phyloP scores from a whole-genome alignment of 2,113 vertebrate species.

The Ariopsis seemanni region DNA sequence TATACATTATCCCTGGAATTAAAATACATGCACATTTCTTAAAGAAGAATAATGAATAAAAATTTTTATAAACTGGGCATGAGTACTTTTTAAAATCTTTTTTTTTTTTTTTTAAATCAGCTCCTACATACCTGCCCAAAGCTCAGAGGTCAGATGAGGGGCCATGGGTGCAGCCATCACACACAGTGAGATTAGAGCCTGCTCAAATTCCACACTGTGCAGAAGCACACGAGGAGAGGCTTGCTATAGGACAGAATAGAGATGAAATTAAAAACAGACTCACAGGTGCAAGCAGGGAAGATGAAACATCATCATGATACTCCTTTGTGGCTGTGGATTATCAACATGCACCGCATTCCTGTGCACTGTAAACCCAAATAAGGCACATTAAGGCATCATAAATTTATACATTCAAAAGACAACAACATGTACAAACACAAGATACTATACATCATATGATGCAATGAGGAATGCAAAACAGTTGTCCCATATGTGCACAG shows the following conservation, averaged over 20 bases:
- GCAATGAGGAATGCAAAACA: neutral
- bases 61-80: no score
- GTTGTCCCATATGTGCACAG: neutral
- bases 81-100: neutral
- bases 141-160: constrained; percentile 89
- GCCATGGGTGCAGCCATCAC: constrained; percentile 91
- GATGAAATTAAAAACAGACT: constrained; percentile 3
- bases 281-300: neutral
- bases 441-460: neutral
- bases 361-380: neutral
- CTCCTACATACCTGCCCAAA: constrained; percentile 88
- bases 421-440: neutral
- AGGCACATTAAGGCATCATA: neutral
- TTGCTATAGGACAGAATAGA: constrained; percentile 70
- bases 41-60: neutral
- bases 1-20: neutral
- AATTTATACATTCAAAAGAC: neutral
- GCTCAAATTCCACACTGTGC: constrained; percentile 90
- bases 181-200: constrained; percentile 81
- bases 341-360: neutral
- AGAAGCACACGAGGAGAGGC: constrained; percentile 73
- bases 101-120: neutral
- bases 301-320: neutral
- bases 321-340: neutral
- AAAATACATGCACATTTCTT: neutral